Evolutionary conservation across 2,888 invertebrate species (phyloP), one percentile per base, ranked within the genome.

Genomic region (Parapristionchus giblindavisi): DNA sequence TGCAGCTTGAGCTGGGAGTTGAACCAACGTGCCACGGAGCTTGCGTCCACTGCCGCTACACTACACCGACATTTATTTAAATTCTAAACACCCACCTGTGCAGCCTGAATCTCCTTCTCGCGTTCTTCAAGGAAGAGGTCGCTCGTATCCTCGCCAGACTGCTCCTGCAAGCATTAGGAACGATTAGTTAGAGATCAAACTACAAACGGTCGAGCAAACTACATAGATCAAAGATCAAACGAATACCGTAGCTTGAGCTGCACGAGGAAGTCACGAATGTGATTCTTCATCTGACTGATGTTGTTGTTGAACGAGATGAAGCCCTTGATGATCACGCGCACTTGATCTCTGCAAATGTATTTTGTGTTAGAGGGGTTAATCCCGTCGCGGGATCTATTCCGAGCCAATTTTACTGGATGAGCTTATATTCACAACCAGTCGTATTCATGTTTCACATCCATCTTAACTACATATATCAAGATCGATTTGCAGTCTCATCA

Each of bases 71-170:
- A n/a, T n/a, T n/a, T n/a, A n/a, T n/a, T n/a, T n/a, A n/a, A n/a
- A n/a, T n/a, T n/a, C n/a, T n/a, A n/a, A n/a, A n/a, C 66, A 61
- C 43, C 29, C n/a, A 72, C 60, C 89, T 98, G 96, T 65, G 97
- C 97, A 87, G 92, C 91, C 83, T 93, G 92, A 81, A 99, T 92
- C 77, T 94, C 93, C 80, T 92, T 92, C 90, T 97, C 94, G 85
- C 98, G 92, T 89, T 99, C 99, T 89, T 99, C 99, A 88, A 99
- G 91, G 91, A 94, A 99, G 88, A 99, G 91, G 90, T 99, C 99
- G 78, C 94, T 93, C 90, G 98, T 96, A 89, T 99, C 98, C 89
- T 96, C 96, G 60, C 99, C 99, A 38, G 96, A 95, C 89, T 94
- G 96, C 91, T 99, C 99, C 97, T 98, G 89, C 4, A 77, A 77